Percentiles rank a stretch among this genome's conserved stretches.
Evolutionary conservation across 2,888 invertebrate species (phyloP).

Genomic region (Carpatolechia fugitivella): DNA sequence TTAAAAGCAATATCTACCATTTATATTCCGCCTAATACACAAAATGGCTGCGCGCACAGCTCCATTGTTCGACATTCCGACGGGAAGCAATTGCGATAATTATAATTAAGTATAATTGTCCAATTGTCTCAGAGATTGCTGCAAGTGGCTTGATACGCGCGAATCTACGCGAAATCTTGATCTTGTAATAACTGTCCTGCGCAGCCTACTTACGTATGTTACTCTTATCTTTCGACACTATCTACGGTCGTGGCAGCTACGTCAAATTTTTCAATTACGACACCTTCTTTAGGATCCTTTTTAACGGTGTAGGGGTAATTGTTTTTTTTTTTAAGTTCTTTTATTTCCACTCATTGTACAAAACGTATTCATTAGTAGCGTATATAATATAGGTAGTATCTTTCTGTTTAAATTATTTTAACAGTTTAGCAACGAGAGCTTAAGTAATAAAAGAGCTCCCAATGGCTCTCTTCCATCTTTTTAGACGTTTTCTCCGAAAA

Average conservation of each 20-base stretch:
- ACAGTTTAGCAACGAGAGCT: too few relatives aligned
- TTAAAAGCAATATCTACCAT: neutral
- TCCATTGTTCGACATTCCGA: conserved; percentile 33
- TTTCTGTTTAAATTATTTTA: too few relatives aligned
- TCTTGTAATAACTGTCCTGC: conserved; percentile 21
- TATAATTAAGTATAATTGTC: conserved; percentile 44
- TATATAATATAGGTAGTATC: too few relatives aligned
- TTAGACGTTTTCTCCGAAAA: conserved; percentile 2
- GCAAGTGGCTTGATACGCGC: conserved; percentile 35
- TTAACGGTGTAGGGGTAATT: neutral
- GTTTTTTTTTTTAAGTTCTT: neutral
- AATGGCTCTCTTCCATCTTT: neutral
- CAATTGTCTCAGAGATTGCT: conserved; percentile 44
- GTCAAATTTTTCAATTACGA: conserved; percentile 4
- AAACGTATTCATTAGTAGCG: too few relatives aligned
- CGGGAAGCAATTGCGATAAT: conserved; percentile 44
- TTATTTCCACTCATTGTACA: neutral
- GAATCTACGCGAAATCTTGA: conserved; percentile 44
- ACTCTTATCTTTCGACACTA: conserved; percentile 4
- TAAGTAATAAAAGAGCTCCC: neutral
- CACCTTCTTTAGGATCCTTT: neutral
- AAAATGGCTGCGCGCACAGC: conserved; percentile 14
- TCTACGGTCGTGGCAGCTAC: neutral
- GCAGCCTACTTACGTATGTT: conserved; percentile 13
- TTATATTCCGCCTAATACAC: conserved; percentile 16